A percentile compares a stretch with the other conserved stretches of the same genome.
Evolutionary conservation across 2,888 invertebrate species (phyloP).

Genomic region (Trachelus tabidus): DNA sequence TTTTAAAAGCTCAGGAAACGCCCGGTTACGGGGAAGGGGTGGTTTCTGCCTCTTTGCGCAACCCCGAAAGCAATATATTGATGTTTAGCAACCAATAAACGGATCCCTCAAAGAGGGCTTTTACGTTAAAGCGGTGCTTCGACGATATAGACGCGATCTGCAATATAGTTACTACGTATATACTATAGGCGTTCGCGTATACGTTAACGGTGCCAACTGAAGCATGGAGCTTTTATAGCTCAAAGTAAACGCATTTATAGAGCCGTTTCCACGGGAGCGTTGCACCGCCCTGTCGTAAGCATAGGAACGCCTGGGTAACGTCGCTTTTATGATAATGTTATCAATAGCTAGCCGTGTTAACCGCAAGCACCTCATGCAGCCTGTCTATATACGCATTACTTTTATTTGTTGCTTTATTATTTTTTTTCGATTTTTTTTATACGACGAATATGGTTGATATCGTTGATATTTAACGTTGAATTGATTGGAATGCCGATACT

Average conservation of each 20-base stretch:
- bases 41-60: constrained; percentile 44
- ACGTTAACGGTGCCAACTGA: constrained; percentile 53
- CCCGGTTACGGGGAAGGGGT: background rate
- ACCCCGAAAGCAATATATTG: constrained; percentile 64
- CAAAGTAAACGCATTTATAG: constrained; percentile 64
- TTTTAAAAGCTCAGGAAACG: constrained; percentile 57
- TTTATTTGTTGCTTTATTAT: background rate
- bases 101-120: constrained; percentile 65
- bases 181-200: constrained; percentile 23
- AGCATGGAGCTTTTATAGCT: constrained; percentile 60
- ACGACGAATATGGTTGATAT: background rate
- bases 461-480: background rate
- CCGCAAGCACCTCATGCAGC: background rate
- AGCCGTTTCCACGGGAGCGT: constrained; percentile 44
- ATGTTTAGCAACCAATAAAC: constrained; percentile 67
- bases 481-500: background rate
- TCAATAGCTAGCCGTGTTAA: constrained; percentile 44
- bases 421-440: background rate
- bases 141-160: constrained; percentile 13
- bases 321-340: constrained; percentile 60
- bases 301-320: constrained; percentile 51
- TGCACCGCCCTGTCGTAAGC: constrained; percentile 3
- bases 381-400: background rate
- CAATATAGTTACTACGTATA: background rate
- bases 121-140: constrained; percentile 62